phyloP scores from a whole-genome alignment of 2,888 invertebrate genomes.

The Rhodophaea formosa region DNA sequence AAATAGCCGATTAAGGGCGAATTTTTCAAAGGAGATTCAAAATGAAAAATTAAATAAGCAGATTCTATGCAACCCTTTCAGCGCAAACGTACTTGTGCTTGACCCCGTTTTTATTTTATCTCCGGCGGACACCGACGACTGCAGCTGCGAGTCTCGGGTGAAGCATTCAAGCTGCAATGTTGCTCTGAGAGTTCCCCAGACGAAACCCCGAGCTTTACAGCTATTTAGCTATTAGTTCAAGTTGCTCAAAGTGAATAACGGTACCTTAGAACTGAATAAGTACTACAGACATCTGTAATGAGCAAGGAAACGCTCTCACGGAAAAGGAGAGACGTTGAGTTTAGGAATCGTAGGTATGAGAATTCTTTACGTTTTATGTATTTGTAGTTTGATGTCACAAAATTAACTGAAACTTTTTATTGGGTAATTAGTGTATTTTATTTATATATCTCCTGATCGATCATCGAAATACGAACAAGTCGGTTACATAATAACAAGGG shows the following conservation, averaged over 20 bases:
- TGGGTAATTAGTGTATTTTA: too few species aligned
- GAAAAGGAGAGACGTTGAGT: neutral
- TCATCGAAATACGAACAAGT: too few species aligned
- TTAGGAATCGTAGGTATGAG: neutral
- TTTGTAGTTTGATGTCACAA: too few species aligned
- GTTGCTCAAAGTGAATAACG: constrained; percentile 17
- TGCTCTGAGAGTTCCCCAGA: constrained; percentile 5
- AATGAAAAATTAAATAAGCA: constrained; percentile 13
- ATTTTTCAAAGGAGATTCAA: neutral
- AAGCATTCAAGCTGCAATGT: constrained; percentile 15
- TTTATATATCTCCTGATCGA: too few species aligned
- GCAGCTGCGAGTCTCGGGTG: constrained; percentile 10
- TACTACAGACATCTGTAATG: constrained; percentile 1
- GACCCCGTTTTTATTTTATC: constrained; percentile 19
- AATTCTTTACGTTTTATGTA: neutral
- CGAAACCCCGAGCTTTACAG: constrained; percentile 13
- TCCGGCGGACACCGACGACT: neutral
- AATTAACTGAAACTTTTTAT: too few species aligned
- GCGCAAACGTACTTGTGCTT: constrained; percentile 15
- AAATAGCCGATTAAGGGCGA: neutral
- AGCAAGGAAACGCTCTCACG: neutral
- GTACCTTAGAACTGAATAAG: constrained; percentile 3
- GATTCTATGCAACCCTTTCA: constrained; percentile 17
- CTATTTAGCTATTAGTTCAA: constrained; percentile 16
- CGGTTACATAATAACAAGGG: too few species aligned